phyloP scores from a whole-genome alignment of 2,113 vertebrate species.

The Apodemus sylvaticus region DNA sequence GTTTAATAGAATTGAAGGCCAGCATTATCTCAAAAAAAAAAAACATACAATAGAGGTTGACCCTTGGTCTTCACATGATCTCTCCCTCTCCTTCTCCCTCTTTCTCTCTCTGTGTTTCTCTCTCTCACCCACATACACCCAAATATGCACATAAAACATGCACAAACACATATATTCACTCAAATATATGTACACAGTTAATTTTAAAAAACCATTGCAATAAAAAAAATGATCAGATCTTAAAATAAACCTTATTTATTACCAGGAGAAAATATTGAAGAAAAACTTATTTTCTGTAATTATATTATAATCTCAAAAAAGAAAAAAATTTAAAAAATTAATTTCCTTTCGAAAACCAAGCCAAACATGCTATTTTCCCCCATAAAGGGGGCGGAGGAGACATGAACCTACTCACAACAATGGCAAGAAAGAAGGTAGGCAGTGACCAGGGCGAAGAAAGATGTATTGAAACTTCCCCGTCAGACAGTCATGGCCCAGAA shows the following conservation, averaged over 20 bases:
- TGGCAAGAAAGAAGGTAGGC: background rate
- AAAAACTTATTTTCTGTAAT: background rate
- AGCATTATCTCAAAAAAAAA: background rate
- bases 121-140: background rate
- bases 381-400: background rate
- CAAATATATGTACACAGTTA: background rate
- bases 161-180: background rate
- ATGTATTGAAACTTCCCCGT: background rate
- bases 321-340: background rate
- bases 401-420: background rate
- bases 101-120: accelerated
- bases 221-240: constrained; percentile 36
- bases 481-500: background rate
- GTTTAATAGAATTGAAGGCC: background rate
- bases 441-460: background rate
- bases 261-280: background rate
- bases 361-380: background rate
- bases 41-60: background rate
- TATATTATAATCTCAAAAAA: background rate
- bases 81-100: background rate
- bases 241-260: constrained; percentile 1
- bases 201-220: background rate
- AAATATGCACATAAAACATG: background rate
- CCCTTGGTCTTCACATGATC: background rate
- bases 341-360: constrained; percentile 30